A percentile compares a stretch with the other conserved stretches of the same genome.
These are phyloP conservation scores for Scaptomyza flava DNA, from an alignment of 2,888 invertebrate species.

Conservation along the genomic window DNA sequence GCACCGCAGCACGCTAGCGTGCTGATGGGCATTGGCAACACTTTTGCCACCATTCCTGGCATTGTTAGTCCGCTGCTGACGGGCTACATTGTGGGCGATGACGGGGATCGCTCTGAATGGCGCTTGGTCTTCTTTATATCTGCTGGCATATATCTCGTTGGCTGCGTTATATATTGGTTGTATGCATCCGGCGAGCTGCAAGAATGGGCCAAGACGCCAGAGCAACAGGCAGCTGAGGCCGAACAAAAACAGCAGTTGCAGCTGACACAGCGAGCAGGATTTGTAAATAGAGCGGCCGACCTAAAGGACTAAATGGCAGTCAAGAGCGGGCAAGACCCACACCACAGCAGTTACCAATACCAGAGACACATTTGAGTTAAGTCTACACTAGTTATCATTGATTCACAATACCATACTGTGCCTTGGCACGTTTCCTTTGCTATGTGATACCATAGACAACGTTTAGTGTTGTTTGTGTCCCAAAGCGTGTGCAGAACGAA, in stretches of 20 bases:
- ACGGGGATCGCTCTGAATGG: conserved; percentile 88
- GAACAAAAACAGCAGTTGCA: conserved; percentile 70
- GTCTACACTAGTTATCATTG: conserved; percentile 44
- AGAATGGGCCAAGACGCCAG: conserved; percentile 88
- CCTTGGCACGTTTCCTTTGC: conserved; percentile 38
- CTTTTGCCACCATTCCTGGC: conserved; percentile 95
- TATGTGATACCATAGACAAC: conserved; percentile 61
- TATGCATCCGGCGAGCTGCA: conserved; percentile 93
- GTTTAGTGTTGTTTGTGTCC: conserved; percentile 46
- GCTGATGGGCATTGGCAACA: conserved; percentile 96
- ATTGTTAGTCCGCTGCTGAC: conserved; percentile 94
- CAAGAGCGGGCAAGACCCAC: conserved; percentile 14
- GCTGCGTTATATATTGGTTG: conserved; percentile 92
- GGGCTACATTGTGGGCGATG: conserved; percentile 90
- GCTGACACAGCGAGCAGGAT: conserved; percentile 74
- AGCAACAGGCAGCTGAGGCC: conserved; percentile 75
- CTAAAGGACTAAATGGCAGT: conserved; percentile 78
- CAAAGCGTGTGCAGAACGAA: conserved; percentile 47
- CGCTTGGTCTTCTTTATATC: conserved; percentile 94
- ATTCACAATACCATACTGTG: conserved; percentile 34
- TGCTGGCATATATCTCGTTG: conserved; percentile 92
- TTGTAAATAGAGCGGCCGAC: conserved; percentile 82
- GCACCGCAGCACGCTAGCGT: conserved; percentile 96
- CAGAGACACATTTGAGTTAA: conserved; percentile 54
- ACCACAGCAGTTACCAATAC: conserved; percentile 28